These are phyloP conservation scores for Pheosia tremula DNA, from an alignment of 2,888 invertebrate species.

Conservation along the genomic window DNA sequence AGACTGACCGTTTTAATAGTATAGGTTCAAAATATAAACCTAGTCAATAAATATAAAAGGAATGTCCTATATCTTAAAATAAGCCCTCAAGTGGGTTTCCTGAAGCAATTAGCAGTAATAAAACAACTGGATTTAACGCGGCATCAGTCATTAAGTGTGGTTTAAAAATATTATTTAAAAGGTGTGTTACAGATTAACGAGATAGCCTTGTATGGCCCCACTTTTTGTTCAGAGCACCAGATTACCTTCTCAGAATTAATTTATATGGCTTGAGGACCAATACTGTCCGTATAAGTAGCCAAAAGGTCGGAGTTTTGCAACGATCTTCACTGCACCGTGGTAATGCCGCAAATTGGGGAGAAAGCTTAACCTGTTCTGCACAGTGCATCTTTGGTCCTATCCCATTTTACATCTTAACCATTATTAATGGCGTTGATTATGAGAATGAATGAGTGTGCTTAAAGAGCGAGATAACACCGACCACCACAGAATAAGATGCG, in stretches of 20 bases:
- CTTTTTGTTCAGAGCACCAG: slow-evolving; percentile 1
- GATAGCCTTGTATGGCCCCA: not conserved
- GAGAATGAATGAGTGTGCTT: slow-evolving; percentile 6
- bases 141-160: not conserved
- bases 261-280: slow-evolving; percentile 5
- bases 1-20: too few relatives aligned
- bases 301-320: slow-evolving; percentile 38
- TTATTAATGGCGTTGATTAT: slow-evolving; percentile 8
- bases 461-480: not conserved
- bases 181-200: slow-evolving; percentile 1
- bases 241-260: slow-evolving; percentile 6
- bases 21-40: not conserved
- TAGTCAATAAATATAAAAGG: not conserved
- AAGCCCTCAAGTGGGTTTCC: not conserved
- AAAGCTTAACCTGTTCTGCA: slow-evolving; percentile 26
- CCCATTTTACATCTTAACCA: slow-evolving; percentile 5
- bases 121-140: not conserved
- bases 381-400: slow-evolving; percentile 5
- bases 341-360: slow-evolving; percentile 22
- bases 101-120: not conserved
- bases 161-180: not conserved
- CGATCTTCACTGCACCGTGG: slow-evolving; percentile 21
- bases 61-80: not conserved
- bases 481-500: not conserved
- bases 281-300: slow-evolving; percentile 6